phyloP scores from a whole-genome alignment of 1,140 invertebrate genomes.

The Dryas iulia region DNA sequence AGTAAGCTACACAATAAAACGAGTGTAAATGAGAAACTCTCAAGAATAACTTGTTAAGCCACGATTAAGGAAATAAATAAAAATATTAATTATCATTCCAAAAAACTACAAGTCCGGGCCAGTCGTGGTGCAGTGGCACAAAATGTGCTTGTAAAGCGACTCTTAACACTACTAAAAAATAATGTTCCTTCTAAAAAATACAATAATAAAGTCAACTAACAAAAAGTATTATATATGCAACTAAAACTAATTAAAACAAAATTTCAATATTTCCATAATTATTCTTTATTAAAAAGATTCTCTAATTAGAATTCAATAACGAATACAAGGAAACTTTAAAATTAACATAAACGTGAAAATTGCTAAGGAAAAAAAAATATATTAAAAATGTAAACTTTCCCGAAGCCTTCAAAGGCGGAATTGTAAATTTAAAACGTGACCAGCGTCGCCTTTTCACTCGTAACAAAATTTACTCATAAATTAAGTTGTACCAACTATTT shows the following conservation, averaged over 20 bases:
- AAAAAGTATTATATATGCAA: too few species aligned
- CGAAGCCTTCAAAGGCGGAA: constrained; percentile 25
- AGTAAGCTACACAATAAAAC: too few species aligned
- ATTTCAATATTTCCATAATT: constrained; percentile 3
- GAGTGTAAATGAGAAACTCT: too few species aligned
- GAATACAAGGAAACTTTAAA: neutral
- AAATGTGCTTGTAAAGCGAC: too few species aligned
- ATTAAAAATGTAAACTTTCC: constrained; percentile 20
- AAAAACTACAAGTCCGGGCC: too few species aligned
- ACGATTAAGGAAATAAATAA: too few species aligned
- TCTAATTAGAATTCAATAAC: neutral
- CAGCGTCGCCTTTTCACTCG: constrained; percentile 31
- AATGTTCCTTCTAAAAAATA: too few species aligned
- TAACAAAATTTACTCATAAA: constrained; percentile 41
- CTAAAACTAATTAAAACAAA: neutral
- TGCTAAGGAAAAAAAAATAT: constrained; percentile 4
- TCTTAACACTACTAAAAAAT: too few species aligned
- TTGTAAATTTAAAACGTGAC: constrained; percentile 39
- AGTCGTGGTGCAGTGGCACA: too few species aligned
- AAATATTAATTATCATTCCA: too few species aligned
- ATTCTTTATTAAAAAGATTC: neutral
- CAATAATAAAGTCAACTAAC: too few species aligned
- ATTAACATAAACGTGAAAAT: constrained; percentile 2
- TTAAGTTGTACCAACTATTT: constrained; percentile 37
- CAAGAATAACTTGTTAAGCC: too few species aligned